Conservation (phyloP, 2,888 invertebrate genomes). For the Harpagoxenus sublaevis region DNA sequence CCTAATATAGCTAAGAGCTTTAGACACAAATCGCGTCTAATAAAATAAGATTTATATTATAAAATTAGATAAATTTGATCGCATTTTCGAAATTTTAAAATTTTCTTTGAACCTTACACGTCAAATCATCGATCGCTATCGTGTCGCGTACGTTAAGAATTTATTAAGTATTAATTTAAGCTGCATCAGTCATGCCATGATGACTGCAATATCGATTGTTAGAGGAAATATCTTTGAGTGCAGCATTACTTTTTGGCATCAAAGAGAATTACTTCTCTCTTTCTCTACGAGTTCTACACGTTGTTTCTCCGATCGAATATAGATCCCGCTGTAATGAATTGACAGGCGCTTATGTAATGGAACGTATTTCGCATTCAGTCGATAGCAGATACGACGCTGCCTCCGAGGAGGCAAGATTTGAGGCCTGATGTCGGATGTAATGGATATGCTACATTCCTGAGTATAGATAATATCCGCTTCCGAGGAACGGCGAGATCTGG, state of each 20-base stretch:
- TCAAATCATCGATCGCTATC: background rate
- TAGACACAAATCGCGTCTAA: background rate
- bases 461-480: conserved; percentile 15
- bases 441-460: conserved; percentile 23
- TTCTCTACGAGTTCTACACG: background rate
- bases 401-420: background rate
- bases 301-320: conserved; percentile 1
- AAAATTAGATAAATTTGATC: background rate
- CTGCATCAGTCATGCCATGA: background rate
- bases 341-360: conserved; percentile 1
- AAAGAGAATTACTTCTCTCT: background rate
- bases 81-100: background rate
- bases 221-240: background rate
- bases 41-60: background rate
- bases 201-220: background rate
- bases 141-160: background rate
- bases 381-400: background rate
- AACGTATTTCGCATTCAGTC: conserved; percentile 31
- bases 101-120: background rate
- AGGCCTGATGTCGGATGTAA: conserved; percentile 16
- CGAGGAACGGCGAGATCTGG: conserved; percentile 19
- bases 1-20: background rate
- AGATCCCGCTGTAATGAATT: conserved; percentile 9
- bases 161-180: background rate
- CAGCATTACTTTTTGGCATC: background rate